These are phyloP conservation scores for Lagorchestes hirsutus DNA, from an alignment of 2,797 vertebrate species.

Conservation along the genomic window DNA sequence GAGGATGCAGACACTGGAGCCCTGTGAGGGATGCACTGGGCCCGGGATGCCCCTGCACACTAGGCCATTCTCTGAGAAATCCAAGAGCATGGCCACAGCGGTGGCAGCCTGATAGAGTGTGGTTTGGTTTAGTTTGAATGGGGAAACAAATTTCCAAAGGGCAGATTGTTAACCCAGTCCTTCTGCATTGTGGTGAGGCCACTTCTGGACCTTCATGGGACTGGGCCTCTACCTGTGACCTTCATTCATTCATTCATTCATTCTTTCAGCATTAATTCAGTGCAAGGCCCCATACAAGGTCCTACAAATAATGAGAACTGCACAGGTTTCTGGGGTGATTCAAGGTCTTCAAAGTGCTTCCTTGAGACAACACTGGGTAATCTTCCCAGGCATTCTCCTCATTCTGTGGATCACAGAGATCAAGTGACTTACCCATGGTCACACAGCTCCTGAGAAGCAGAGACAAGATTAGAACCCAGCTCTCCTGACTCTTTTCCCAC, in stretches of 20 bases:
- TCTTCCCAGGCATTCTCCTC: background rate
- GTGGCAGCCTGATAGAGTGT: background rate
- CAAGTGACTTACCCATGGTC: background rate
- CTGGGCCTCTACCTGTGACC: background rate
- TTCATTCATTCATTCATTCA: slow-evolving; percentile 31
- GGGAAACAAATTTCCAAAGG: slow-evolving; percentile 1
- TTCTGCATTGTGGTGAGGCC: background rate
- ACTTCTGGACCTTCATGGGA: background rate
- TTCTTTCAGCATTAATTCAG: background rate
- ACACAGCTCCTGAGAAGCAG: background rate
- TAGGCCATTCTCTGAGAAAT: background rate
- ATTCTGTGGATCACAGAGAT: background rate
- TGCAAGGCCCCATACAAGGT: background rate
- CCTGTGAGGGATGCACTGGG: background rate
- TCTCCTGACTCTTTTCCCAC: background rate
- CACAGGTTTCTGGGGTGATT: background rate
- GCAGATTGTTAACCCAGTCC: background rate
- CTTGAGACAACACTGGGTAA: background rate
- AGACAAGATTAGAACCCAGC: background rate
- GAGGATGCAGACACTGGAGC: background rate
- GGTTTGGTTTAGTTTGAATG: background rate
- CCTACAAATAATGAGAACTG: background rate
- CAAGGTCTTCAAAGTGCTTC: background rate
- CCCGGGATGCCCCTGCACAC: background rate
- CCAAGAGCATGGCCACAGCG: background rate